These are phyloP conservation scores for Seriola aureovittata DNA, from an alignment of 2,113 vertebrate species.

Conservation along the genomic window DNA sequence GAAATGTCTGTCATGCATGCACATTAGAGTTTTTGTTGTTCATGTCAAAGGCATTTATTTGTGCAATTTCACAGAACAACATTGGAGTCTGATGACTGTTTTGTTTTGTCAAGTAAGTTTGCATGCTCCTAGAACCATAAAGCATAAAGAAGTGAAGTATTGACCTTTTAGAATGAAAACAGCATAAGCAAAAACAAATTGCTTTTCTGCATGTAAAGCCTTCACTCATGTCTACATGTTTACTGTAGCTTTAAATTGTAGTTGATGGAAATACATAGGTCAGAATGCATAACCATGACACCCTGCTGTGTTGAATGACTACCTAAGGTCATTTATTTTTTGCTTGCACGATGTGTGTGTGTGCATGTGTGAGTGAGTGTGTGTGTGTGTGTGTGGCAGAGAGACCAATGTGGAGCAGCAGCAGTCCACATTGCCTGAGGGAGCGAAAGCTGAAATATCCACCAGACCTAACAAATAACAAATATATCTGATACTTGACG, in stretches of 20 bases:
- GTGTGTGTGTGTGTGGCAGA: slow-evolving; percentile 22
- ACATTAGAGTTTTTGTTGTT: slow-evolving; percentile 42
- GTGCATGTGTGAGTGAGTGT: background rate
- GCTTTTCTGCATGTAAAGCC: background rate
- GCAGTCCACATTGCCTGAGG: slow-evolving; percentile 21
- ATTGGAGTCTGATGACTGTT: slow-evolving; percentile 25
- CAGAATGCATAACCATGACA: slow-evolving; percentile 21
- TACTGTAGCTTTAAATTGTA: slow-evolving; percentile 16
- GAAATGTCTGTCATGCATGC: slow-evolving; percentile 57
- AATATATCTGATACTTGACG: slow-evolving; percentile 43
- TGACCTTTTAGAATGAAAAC: background rate
- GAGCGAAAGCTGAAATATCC: slow-evolving; percentile 47
- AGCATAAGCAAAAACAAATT: background rate
- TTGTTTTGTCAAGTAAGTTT: slow-evolving; percentile 27
- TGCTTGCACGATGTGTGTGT: slow-evolving; percentile 6
- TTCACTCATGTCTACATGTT: background rate
- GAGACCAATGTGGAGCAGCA: slow-evolving; percentile 41
- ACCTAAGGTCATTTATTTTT: slow-evolving; percentile 74
- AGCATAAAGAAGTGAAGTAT: background rate
- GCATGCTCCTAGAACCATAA: background rate
- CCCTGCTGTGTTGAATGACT: slow-evolving; percentile 42
- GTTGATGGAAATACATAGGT: slow-evolving; percentile 18
- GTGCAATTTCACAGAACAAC: background rate
- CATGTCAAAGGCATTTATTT: slow-evolving; percentile 47
- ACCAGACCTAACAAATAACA: slow-evolving; percentile 36